Conservation (phyloP, 2,113 vertebrate species). For the sheep (Ovis aries) region DNA sequence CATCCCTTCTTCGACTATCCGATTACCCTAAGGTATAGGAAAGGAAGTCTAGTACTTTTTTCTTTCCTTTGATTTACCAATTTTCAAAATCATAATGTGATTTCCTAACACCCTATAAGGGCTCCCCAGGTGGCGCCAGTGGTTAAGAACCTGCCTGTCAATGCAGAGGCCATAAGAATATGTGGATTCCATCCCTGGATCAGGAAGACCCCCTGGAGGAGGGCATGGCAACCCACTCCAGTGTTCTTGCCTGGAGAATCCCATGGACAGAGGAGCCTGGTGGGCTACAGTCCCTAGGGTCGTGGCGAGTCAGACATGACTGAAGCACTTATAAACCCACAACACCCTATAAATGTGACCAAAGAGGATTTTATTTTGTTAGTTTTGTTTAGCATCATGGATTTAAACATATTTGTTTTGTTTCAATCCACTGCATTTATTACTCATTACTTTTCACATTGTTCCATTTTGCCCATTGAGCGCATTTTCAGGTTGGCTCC, state of each 20-base stretch:
- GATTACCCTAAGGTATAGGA: not conserved
- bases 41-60: not conserved
- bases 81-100: not conserved
- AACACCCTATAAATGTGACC: not conserved
- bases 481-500: not conserved
- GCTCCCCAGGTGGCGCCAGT: not conserved
- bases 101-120: not conserved
- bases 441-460: not conserved
- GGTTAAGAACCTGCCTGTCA: not conserved
- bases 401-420: not conserved
- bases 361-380: not conserved
- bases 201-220: not conserved
- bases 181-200: not conserved
- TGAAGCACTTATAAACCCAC: not conserved
- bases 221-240: not conserved
- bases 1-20: not conserved
- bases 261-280: not conserved
- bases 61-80: not conserved
- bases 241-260: not conserved
- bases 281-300: not conserved
- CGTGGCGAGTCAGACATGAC: not conserved
- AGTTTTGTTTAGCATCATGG: not conserved
- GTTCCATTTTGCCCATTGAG: not conserved
- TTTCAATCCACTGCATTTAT: not conserved
- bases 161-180: not conserved